Evolutionary conservation across 2,888 invertebrate genomes (phyloP), one percentile per base, ranked within the genome.

Genomic region (Aleiodes testaceus): DNA sequence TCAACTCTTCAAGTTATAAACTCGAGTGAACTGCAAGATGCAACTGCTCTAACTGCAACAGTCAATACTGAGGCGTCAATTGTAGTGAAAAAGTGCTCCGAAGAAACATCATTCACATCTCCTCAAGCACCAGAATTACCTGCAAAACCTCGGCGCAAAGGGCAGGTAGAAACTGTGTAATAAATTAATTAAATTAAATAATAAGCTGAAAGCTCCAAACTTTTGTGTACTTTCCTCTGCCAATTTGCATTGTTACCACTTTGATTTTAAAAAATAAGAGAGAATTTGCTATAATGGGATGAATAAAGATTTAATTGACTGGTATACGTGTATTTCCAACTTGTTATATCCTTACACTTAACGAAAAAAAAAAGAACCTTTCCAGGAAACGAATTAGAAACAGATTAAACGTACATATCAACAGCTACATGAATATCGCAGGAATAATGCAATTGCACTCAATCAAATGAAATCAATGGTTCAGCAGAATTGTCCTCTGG

Each of bases 31-130:
- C 65, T 68, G 18, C 68, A 65, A 45, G 75, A 76, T 20, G 74
- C 63, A 22, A 66, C 73, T 14, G 26, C 69, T 0, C 47, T 70
- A 2, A 76, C 69, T n/a, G 76, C 78, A 2, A 64, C 78, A 3
- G 66, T 76, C 1, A 76, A 76, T 66, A 73, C 36, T 9, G 80
- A 79, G 63, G 45, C 72, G 5, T 59, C 74, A 14, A 55, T 67
- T 14, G 73, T 72, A 22, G 70, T 75, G 3, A 77, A 79, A 55
- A 86, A 84, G 75, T 80, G 79, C 36, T 94, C 94, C 0, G 94
- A 93, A 84, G 95, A 95, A 81, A 95, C 95, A 0, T 94, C 94
- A 0, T 95, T 95, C 82, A 94, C 94, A 74, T 92, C 92, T 1
- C 86, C 87, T 26, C 90, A 90, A 66, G 88, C 45, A n/a, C 26